These are phyloP conservation scores for Nineta flava DNA, from an alignment of 2,888 invertebrate species.

Conservation along the genomic window DNA sequence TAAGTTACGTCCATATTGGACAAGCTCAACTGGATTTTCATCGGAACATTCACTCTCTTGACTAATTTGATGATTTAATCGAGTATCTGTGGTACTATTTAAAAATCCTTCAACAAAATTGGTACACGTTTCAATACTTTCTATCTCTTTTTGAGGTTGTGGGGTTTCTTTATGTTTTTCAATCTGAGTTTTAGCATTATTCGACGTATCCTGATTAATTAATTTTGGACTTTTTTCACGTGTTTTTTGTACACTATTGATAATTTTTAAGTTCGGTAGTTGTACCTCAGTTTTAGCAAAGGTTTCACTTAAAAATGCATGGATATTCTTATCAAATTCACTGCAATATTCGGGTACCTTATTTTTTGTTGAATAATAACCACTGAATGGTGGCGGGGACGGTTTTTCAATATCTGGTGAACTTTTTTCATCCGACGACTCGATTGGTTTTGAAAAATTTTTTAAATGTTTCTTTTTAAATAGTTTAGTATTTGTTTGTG, in stretches of 20 bases:
- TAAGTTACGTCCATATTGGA: slow-evolving; percentile 5
- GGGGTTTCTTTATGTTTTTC: not conserved
- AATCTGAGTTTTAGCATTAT: not conserved
- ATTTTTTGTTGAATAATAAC: not conserved
- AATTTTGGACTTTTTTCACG: slow-evolving; percentile 11
- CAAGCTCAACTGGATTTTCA: slow-evolving; percentile 1
- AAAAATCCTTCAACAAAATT: slow-evolving; percentile 1
- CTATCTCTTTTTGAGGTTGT: not conserved
- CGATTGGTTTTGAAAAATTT: not conserved
- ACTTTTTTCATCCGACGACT: not conserved
- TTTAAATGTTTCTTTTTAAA: slow-evolving; percentile 8
- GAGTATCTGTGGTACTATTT: not conserved
- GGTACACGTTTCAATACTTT: not conserved
- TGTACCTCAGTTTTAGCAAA: slow-evolving; percentile 16
- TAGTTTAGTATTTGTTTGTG: not conserved
- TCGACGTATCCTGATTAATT: not conserved
- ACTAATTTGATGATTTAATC: not conserved
- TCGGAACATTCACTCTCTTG: slow-evolving; percentile 5
- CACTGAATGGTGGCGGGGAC: slow-evolving; percentile 7
- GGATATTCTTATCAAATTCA: slow-evolving; percentile 29
- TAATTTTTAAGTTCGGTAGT: slow-evolving; percentile 14
- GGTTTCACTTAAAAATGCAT: slow-evolving; percentile 26
- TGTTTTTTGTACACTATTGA: slow-evolving; percentile 17
- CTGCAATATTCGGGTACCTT: not conserved
- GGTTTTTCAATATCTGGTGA: slow-evolving; percentile 6